Percentiles rank a stretch among this genome's conserved stretches.
Conservation (phyloP, 2,113 vertebrate genomes). For the Etheostoma cragini region DNA sequence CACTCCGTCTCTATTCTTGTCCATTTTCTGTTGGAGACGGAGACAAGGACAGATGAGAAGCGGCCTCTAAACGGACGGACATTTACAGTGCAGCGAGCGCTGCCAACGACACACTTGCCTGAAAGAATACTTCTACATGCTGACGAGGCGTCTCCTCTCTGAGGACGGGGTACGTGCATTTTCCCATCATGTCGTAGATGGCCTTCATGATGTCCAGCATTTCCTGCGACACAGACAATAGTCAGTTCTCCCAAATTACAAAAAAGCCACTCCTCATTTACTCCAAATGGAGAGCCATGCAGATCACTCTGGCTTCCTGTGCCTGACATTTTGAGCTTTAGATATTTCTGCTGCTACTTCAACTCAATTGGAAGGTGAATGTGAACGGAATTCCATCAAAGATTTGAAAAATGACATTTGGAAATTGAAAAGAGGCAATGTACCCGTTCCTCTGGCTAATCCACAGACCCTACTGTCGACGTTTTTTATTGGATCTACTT, state of each 20-base stretch:
- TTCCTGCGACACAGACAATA: constrained; percentile 82
- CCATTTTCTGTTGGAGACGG: constrained; percentile 92
- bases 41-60: neutral
- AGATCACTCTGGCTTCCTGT: neutral
- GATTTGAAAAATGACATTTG: neutral
- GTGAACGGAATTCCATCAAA: neutral
- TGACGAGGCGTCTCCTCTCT: constrained; percentile 96
- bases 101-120: constrained; percentile 82
- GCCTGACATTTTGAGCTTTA: neutral
- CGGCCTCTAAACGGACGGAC: neutral
- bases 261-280: neutral
- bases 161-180: constrained; percentile 95
- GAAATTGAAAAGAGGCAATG: neutral
- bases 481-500: too few relatives aligned
- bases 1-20: constrained; percentile 98
- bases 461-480: too few relatives aligned
- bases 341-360: neutral
- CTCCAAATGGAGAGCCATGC: too few relatives aligned
- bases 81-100: rapidly evolving
- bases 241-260: neutral
- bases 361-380: neutral
- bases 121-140: constrained; percentile 97
- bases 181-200: constrained; percentile 99
- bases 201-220: constrained; percentile 99
- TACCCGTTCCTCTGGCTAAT: neutral